Evolutionary conservation across 1,140 invertebrate genomes (phyloP), one percentile per base, ranked within the genome.

Genomic region (Gonioctena quinquepunctata): DNA sequence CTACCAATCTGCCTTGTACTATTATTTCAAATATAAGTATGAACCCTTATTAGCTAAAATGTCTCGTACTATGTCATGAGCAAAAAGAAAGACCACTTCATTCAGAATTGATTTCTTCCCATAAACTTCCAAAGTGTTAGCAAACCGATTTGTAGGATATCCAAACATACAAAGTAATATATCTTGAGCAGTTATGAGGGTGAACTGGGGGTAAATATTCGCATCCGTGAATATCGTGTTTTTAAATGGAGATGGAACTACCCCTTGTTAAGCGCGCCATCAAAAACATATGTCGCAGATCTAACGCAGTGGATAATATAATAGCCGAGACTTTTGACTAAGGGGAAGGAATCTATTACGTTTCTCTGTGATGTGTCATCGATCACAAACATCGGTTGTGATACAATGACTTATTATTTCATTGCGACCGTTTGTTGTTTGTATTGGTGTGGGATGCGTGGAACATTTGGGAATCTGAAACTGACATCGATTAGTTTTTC

Each of bases 241-340:
- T 66, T 66, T 66, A 66, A 66, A 66, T 66, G 63, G 63, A 66
- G 63, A 66, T 66, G 50, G 63, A 66, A 66, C 63, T 66, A 68
- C 70, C 77, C 77, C 77, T 78, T 69, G 76, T 78, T 76, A 77
- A 57, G 69, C 64, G 76, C 69, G 49, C 77, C 70, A 79, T 80
- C 79, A 80, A 73, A 77, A 79, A 80, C 77, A 80, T 79, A 80
- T 80, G 77, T 76, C 77, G 73, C 73, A 69, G 66, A 80, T 78
- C 77, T 78, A 80, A 80, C 78, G 74, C 78, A 80, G 76, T 77
- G 78, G 71, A 76, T 80, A 78, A 80, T 80, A 76, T 76, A 71
- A 71, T 69, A 64, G 68, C 48, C 64, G 64, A 72, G 70, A 72
- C 70, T 72, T 71, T 69, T 49, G 66, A 54, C 63, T 66, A 19